Percentiles rank a stretch among this genome's conserved stretches.
These are phyloP conservation scores for Vicugna pacos DNA, from an alignment of 2,113 vertebrate species.

Conservation along the genomic window DNA sequence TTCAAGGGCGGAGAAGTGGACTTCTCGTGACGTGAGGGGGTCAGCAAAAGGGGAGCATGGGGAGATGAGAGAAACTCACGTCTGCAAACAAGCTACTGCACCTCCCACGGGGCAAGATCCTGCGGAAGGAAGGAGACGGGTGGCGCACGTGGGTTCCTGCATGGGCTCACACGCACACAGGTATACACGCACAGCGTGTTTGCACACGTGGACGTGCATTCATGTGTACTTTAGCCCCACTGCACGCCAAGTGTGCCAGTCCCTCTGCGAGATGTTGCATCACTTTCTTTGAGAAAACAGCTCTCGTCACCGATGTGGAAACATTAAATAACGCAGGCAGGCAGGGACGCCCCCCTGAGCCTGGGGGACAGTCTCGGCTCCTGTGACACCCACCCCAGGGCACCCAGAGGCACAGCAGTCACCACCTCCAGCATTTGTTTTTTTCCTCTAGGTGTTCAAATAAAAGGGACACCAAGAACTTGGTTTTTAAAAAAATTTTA, in stretches of 20 bases:
- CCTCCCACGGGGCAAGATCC: not conserved
- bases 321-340: not conserved
- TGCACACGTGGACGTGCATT: not conserved
- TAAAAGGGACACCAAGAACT: not conserved
- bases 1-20: not conserved
- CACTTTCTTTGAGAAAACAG: not conserved
- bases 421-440: not conserved
- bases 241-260: not conserved
- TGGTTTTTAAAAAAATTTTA: not conserved
- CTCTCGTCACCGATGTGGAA: not conserved
- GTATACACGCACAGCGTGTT: fast-evolving
- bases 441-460: not conserved
- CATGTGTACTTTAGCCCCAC: not conserved
- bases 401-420: not conserved
- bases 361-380: not conserved
- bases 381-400: not conserved
- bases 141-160: not conserved
- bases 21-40: not conserved
- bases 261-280: not conserved
- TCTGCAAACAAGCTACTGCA: not conserved
- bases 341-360: too few relatives aligned
- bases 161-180: fast-evolving
- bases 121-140: not conserved
- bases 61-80: not conserved
- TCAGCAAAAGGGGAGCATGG: not conserved